These are phyloP conservation scores for Ibycter americanus DNA, from an alignment of 2,797 vertebrate species.

Conservation along the genomic window DNA sequence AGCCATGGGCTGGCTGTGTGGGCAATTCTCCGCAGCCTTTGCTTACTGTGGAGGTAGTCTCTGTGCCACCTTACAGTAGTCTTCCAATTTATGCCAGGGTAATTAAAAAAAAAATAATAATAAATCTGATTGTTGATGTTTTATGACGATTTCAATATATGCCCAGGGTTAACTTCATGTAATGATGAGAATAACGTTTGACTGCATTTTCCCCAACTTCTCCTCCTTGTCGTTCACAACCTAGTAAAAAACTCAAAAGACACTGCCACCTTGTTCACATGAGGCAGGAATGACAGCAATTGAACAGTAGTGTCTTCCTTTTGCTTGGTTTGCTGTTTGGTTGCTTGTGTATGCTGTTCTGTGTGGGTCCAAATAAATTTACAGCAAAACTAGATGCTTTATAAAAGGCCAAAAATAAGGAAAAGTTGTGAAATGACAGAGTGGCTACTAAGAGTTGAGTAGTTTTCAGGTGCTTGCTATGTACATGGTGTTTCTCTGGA, in stretches of 20 bases:
- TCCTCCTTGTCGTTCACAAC: background rate
- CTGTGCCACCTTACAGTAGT: background rate
- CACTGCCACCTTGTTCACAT: background rate
- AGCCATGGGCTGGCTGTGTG: background rate
- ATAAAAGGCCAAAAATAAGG: background rate
- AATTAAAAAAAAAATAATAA: background rate
- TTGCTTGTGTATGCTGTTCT: background rate
- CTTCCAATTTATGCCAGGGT: background rate
- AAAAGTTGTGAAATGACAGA: background rate
- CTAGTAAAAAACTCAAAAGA: background rate
- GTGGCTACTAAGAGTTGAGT: background rate
- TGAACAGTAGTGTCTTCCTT: background rate
- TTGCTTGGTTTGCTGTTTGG: background rate
- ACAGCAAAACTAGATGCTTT: background rate
- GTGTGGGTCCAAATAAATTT: background rate
- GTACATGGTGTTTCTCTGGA: background rate
- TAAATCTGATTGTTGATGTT: background rate
- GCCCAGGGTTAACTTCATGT: background rate
- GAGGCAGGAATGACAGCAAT: background rate
- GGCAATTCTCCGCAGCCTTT: background rate
- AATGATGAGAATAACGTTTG: background rate
- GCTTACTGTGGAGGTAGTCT: background rate
- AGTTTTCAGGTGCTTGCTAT: background rate
- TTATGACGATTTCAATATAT: background rate
- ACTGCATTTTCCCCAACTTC: background rate